phyloP scores from a whole-genome alignment of 2,113 vertebrate species.

The Arizona elegans region DNA sequence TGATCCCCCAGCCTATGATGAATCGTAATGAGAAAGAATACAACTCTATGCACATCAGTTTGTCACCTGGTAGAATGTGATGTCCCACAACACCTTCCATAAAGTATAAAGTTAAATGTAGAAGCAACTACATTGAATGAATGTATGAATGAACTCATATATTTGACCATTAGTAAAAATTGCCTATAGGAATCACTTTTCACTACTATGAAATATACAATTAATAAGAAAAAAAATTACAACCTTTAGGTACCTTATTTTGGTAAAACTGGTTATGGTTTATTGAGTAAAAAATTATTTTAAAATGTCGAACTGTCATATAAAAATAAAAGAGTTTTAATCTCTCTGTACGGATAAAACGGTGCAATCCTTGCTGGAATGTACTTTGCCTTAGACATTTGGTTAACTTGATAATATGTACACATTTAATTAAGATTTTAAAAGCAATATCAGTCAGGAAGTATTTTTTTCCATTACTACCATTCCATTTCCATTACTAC shows the following conservation, averaged over 20 bases:
- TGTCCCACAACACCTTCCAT: background rate
- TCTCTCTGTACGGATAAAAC: background rate
- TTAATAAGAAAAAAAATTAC: background rate
- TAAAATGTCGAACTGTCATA: background rate
- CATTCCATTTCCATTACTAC: no score
- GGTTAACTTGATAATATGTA: background rate
- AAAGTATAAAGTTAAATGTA: background rate
- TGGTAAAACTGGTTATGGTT: background rate
- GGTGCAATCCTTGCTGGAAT: background rate
- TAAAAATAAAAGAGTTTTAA: constrained; percentile 10
- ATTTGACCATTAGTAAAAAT: background rate
- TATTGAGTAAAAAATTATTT: background rate
- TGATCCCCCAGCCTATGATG: background rate
- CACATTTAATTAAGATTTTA: background rate
- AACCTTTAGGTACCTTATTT: background rate
- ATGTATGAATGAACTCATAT: background rate
- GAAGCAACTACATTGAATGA: background rate
- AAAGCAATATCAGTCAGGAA: background rate
- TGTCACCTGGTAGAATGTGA: background rate
- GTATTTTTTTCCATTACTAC: background rate
- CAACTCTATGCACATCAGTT: background rate
- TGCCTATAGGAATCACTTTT: background rate
- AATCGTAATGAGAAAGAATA: background rate
- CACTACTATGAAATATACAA: background rate
- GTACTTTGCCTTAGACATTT: background rate